Evolutionary conservation across 1,140 invertebrate genomes (phyloP).

Genomic region (Lamellibrachia luymesi): DNA sequence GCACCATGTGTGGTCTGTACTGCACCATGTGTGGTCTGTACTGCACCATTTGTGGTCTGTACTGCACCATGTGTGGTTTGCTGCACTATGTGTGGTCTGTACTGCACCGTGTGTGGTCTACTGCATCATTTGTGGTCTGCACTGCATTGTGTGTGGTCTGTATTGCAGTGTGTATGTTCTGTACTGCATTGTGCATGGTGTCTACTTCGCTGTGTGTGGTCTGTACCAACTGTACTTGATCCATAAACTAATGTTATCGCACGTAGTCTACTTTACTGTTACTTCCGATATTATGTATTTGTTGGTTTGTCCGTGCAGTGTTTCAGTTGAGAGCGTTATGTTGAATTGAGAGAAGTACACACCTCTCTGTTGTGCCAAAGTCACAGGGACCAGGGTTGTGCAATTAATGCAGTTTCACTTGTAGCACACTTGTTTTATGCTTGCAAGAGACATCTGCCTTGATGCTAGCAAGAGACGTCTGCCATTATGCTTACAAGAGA

Average conservation of each 20-base stretch:
- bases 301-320: background rate
- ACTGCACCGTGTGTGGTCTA: background rate
- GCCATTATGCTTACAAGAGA: background rate
- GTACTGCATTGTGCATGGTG: background rate
- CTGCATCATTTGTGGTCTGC: background rate
- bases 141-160: background rate
- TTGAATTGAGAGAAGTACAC: background rate
- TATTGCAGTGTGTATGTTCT: no score
- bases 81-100: no score
- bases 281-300: background rate
- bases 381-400: background rate
- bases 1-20: no score
- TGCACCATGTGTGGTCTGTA: no score
- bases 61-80: no score
- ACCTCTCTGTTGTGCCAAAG: background rate
- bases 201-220: background rate
- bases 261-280: no score
- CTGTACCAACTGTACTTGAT: background rate
- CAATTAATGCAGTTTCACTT: background rate
- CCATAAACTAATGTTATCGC: no score
- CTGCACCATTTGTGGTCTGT: no score
- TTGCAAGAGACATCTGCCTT: no score
- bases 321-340: background rate
- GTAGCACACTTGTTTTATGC: no score
- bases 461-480: no score